These are phyloP conservation scores for Oreohelix idahoensis DNA, from an alignment of 1,140 invertebrate genomes.

Conservation along the genomic window DNA sequence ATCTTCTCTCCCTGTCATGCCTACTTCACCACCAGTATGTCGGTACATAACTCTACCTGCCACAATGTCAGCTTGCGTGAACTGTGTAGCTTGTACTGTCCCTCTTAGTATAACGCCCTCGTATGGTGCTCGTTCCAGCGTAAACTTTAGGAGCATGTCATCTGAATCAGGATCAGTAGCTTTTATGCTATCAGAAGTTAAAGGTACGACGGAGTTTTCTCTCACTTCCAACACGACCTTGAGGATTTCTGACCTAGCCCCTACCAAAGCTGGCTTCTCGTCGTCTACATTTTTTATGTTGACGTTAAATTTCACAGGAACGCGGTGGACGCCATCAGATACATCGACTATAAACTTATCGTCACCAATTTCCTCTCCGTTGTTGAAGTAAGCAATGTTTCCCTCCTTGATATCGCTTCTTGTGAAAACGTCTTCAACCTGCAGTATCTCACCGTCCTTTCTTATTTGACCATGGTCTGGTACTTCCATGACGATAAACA, in stretches of 20 bases:
- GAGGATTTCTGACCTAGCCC: constrained; percentile 54
- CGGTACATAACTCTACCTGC: constrained; percentile 64
- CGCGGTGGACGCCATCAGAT: constrained; percentile 72
- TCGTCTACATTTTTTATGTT: constrained; percentile 67
- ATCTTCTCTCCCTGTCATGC: constrained; percentile 59
- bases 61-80: constrained; percentile 69
- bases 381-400: constrained; percentile 68
- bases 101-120: constrained; percentile 64
- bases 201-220: constrained; percentile 57
- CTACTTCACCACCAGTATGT: constrained; percentile 70
- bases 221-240: constrained; percentile 59
- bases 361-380: constrained; percentile 60
- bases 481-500: constrained; percentile 65
- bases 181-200: constrained; percentile 63
- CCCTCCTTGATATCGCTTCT: constrained; percentile 62
- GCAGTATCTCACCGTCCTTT: constrained; percentile 47
- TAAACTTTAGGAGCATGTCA: constrained; percentile 64
- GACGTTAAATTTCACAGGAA: constrained; percentile 68
- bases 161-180: constrained; percentile 70
- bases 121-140: constrained; percentile 60
- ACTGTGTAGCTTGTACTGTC: constrained; percentile 57
- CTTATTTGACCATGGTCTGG: constrained; percentile 41
- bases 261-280: constrained; percentile 63
- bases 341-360: constrained; percentile 71
- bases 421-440: constrained; percentile 65